Base-by-base conservation (phyloP, 2,888 invertebrate species). In the Ochropleura leucogaster region DNA sequence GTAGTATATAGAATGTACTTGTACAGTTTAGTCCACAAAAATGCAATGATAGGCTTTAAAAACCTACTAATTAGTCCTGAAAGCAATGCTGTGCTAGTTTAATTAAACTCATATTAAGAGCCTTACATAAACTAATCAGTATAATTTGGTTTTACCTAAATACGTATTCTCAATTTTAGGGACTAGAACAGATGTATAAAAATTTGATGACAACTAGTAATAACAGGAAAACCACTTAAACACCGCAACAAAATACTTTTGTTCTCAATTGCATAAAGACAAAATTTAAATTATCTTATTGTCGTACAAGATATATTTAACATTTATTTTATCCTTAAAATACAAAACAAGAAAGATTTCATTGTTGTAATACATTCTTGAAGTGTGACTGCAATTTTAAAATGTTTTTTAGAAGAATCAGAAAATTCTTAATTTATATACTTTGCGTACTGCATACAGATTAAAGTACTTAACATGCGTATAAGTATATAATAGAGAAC, bases 191-290 rank as follows among this genome's bases (percentile, higher is more conserved):
- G 44, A 40, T 44, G 8, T 55, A 55, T 6, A 62, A 51, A 49
- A 30, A 40, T 20, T 9, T n/a, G 0, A 5, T n/a, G n/a, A 57
- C 12, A 30, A 47, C 47, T 57, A 57, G 49, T 49, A 55, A 62
- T 10, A 47, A 42, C 40, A 44, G 42, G 42, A 49, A n/a, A n/a
- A n/a, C n/a, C n/a, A 53, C 42, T 7, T 30, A 40, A n/a, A 59
- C 12, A 55, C 8, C 10, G 42, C 53, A 51, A 40, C 18, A 40
- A 14, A 67, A 62, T 20, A 6, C 14, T 20, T 62, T 63, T 71
- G 46, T 79, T 71, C 42, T 16, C 55, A 49, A 51, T 63, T 40
- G 55, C 49, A 49, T 57, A 46, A 64, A 42, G 46, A n/a, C 30
- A 47, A 44, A 0, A 49, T 76, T 49, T 55, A 44, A 63, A 66